phyloP scores from a whole-genome alignment of 2,797 vertebrate species.

The Simalia tracyae region DNA sequence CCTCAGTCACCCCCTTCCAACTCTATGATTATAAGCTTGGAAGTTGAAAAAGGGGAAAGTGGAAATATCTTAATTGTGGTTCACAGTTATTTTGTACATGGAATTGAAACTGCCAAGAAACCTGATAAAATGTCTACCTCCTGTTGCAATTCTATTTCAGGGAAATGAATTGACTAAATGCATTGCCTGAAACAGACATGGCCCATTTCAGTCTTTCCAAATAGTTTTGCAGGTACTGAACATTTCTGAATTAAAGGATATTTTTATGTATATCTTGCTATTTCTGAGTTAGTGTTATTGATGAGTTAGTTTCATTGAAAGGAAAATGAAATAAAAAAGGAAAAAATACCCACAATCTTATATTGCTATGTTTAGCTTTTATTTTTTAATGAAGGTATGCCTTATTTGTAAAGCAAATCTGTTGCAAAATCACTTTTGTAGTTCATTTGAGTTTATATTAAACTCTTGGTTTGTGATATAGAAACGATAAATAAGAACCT shows the following conservation, averaged over 20 bases:
- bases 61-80: conserved; percentile 5
- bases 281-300: conserved; percentile 24
- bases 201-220: conserved; percentile 49
- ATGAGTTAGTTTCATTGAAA: conserved; percentile 47
- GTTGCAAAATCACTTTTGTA: conserved; percentile 29
- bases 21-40: background rate
- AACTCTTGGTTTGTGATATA: conserved; percentile 34
- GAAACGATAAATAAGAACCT: conserved; percentile 30
- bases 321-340: conserved; percentile 60
- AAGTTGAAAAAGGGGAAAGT: conserved; percentile 26
- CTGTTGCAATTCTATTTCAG: background rate
- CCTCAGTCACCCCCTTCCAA: no score
- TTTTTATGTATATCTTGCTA: conserved; percentile 65
- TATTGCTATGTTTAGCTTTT: conserved; percentile 33
- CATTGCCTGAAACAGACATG: conserved; percentile 38
- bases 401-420: conserved; percentile 42
- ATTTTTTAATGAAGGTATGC: conserved; percentile 51
- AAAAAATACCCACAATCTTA: background rate
- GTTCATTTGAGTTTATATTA: conserved; percentile 56
- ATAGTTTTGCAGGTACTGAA: conserved; percentile 33
- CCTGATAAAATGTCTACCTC: background rate
- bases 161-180: conserved; percentile 31
- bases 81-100: conserved; percentile 31
- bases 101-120: conserved; percentile 39
- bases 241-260: conserved; percentile 47